phyloP scores from a whole-genome alignment of 2,113 vertebrate species.

The Butastur rufipennis region DNA sequence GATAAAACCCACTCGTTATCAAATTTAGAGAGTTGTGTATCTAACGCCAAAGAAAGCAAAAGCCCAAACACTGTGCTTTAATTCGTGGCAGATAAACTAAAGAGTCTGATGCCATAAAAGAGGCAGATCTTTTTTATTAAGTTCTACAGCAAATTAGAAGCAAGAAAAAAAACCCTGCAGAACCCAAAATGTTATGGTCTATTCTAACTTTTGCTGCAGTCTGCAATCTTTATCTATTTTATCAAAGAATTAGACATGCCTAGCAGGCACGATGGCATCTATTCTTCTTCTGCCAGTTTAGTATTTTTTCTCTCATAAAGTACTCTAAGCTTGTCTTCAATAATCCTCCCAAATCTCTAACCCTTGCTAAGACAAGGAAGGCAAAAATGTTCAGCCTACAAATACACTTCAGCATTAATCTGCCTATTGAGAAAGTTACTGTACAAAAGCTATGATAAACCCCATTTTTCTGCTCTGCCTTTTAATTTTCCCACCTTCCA shows the following conservation, averaged over 20 bases:
- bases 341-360: constrained; percentile 26
- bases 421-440: neutral
- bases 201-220: constrained; percentile 3
- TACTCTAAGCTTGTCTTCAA: neutral
- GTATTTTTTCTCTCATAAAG: constrained; percentile 6
- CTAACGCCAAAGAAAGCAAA: neutral
- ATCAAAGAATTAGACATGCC: constrained; percentile 13
- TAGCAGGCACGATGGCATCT: constrained; percentile 23
- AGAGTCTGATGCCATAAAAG: neutral
- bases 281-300: neutral
- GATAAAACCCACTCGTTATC: neutral
- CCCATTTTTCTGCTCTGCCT: neutral
- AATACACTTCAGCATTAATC: neutral
- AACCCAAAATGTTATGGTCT: neutral
- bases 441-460: accelerated
- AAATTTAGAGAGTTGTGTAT: neutral
- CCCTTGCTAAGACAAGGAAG: constrained; percentile 1
- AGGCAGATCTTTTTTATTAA: neutral
- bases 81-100: neutral
- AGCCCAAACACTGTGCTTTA: neutral
- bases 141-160: neutral
- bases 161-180: neutral
- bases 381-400: neutral
- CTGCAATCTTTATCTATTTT: constrained; percentile 3
- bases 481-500: neutral